phyloP scores from a whole-genome alignment of 2,113 vertebrate genomes.

The Fregetta grallaria region DNA sequence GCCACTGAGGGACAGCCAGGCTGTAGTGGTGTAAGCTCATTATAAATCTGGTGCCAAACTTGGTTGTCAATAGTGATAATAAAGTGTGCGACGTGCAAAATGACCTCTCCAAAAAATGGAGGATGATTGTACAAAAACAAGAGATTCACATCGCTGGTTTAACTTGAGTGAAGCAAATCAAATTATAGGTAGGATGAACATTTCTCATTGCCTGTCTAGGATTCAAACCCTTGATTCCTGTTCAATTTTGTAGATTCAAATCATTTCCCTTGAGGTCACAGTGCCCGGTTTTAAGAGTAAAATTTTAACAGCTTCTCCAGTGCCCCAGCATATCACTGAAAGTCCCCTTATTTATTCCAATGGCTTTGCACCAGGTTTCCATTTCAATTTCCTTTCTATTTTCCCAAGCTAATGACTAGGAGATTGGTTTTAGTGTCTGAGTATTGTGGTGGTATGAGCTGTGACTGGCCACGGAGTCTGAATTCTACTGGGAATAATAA shows the following conservation, averaged over 20 bases:
- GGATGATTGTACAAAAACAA: background rate
- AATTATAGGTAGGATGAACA: background rate
- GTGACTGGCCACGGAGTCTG: background rate
- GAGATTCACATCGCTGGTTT: background rate
- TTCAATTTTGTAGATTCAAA: conserved; percentile 11
- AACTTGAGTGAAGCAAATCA: conserved; percentile 5
- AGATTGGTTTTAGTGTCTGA: conserved; percentile 26
- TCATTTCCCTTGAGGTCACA: conserved; percentile 2
- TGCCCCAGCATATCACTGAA: background rate
- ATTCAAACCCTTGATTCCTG: background rate
- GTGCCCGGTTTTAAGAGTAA: background rate
- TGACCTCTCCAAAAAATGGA: background rate
- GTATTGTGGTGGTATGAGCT: background rate
- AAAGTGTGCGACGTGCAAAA: background rate
- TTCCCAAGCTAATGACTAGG: conserved; percentile 54
- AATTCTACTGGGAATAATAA: conserved; percentile 22
- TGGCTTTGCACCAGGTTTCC: conserved; percentile 18
- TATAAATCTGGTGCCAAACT: background rate
- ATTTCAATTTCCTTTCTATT: conserved; percentile 56
- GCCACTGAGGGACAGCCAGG: background rate
- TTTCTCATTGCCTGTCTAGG: background rate
- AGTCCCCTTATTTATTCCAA: conserved; percentile 36
- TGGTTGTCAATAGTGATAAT: background rate
- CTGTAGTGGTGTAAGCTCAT: background rate
- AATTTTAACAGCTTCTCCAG: background rate